phyloP scores from a whole-genome alignment of 2,113 vertebrate species.

The Gallinago jamesoni region DNA sequence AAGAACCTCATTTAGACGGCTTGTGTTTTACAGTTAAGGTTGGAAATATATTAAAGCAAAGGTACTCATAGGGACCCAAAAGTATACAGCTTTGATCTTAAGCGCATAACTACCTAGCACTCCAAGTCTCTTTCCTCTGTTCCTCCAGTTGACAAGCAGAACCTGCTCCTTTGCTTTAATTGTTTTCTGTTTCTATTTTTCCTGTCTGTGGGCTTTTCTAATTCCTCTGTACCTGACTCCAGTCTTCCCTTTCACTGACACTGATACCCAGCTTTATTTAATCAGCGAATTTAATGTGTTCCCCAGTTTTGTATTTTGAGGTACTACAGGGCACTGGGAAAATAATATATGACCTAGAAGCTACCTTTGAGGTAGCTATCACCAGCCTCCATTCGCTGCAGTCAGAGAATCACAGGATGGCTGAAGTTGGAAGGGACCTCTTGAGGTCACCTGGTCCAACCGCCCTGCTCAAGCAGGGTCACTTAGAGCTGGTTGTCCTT shows the following conservation, averaged over 20 bases:
- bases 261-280: background rate
- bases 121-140: background rate
- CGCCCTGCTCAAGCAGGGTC: background rate
- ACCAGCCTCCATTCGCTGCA: background rate
- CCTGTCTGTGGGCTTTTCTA: background rate
- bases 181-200: background rate
- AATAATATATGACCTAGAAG: background rate
- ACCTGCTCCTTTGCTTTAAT: background rate
- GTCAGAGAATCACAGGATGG: background rate
- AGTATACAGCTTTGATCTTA: background rate
- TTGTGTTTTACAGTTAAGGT: background rate
- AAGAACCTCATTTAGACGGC: background rate
- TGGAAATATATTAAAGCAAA: background rate
- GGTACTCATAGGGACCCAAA: background rate
- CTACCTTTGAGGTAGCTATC: background rate
- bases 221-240: background rate
- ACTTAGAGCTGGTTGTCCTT: background rate
- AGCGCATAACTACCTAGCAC: background rate
- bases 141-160: background rate
- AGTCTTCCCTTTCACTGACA: background rate
- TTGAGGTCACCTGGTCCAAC: background rate
- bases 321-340: background rate
- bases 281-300: background rate
- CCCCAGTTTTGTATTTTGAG: background rate
- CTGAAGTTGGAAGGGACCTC: background rate